These are phyloP conservation scores for Palythoa heliodiscus DNA, from an alignment of 92 coral and sea anemone species.

Conservation along the genomic window DNA sequence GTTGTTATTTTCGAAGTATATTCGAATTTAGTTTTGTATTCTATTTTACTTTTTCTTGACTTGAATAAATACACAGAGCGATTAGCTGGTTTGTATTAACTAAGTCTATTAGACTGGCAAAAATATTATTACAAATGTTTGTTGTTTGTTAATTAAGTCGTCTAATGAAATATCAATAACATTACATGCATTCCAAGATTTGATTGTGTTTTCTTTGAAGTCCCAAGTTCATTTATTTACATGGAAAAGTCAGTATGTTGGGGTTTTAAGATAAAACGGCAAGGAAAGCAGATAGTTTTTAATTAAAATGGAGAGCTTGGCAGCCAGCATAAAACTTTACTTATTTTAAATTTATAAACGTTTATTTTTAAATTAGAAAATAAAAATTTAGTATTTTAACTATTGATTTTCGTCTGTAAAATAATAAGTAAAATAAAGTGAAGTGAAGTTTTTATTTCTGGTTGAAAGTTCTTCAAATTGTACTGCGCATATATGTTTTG, in stretches of 20 bases:
- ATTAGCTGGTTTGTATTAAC: constrained; percentile 9
- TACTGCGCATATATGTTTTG: too few relatives aligned
- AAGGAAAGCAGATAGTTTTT: too few relatives aligned
- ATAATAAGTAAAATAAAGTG: too few relatives aligned
- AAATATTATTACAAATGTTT: constrained; percentile 6
- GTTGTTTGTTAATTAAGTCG: constrained; percentile 9
- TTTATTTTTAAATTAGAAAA: too few relatives aligned
- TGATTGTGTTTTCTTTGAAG: constrained; percentile 9
- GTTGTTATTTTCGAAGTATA: constrained; percentile 8
- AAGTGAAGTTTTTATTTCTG: too few relatives aligned
- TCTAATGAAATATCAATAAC: constrained; percentile 7
- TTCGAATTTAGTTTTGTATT: constrained; percentile 7
- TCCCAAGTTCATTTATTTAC: constrained; percentile 9
- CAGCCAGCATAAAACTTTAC: too few relatives aligned
- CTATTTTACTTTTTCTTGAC: constrained; percentile 8
- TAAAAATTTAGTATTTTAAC: too few relatives aligned
- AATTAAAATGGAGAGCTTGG: too few relatives aligned
- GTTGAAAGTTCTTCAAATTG: too few relatives aligned
- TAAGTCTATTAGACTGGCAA: constrained; percentile 9
- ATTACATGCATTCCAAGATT: constrained; percentile 9
- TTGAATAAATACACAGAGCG: constrained; percentile 9
- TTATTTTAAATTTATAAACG: too few relatives aligned
- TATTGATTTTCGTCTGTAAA: too few relatives aligned
- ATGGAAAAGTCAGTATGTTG: constrained; percentile 9
- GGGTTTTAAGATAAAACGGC: not conserved